Base-by-base conservation (phyloP, 1,140 invertebrate genomes). In the Stenopsyche tienmushanensis region DNA sequence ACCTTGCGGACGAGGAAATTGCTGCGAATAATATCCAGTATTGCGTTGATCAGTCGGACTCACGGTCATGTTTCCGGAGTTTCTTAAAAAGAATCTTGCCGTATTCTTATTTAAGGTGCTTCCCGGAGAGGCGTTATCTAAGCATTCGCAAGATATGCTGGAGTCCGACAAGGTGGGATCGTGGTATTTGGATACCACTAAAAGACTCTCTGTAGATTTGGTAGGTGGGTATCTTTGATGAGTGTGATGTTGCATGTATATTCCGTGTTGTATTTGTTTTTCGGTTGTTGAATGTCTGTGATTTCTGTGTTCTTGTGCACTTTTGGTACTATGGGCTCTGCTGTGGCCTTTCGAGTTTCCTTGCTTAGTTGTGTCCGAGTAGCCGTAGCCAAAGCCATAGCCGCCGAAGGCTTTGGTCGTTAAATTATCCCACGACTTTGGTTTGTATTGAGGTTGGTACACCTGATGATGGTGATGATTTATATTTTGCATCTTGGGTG, bases 351-450 rank as follows among this genome's bases (percentile, higher is more conserved):
- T 85, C 64, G 76, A 73, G 72, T 83, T 67, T 75, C 81, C 73
- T 64, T 82, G 55, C 58, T 86, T 85, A 24, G 84, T 82, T 0
- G 81, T 77, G 70, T 91, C 89, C 26, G 90, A 76, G 71, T 91
- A 93, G 1, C 90, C 90, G 72, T 92, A 93, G 2, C 90, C 90
- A 69, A 91, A 92, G 20, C 90, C 90, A 71, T 92, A 92, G 0
- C 89, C 90, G 9, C 90, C 89, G 60, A 91, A 88, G 1, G 88
- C 86, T 78, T 92, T 92, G 0, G 89, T 91, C 0, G 89, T 88
- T 18, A 94, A 77, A 79, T 93, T 93, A 72, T 93, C 91, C 90
- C 91, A 93, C 0, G 90, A 93, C 73, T 93, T 92, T 2, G 91
- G 91, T 72, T 93, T 91, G 0, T 83, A 85, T 39, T 84, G 80